phyloP scores from a whole-genome alignment of 23 tunicate genomes.

The Aplidium turbinatum region DNA sequence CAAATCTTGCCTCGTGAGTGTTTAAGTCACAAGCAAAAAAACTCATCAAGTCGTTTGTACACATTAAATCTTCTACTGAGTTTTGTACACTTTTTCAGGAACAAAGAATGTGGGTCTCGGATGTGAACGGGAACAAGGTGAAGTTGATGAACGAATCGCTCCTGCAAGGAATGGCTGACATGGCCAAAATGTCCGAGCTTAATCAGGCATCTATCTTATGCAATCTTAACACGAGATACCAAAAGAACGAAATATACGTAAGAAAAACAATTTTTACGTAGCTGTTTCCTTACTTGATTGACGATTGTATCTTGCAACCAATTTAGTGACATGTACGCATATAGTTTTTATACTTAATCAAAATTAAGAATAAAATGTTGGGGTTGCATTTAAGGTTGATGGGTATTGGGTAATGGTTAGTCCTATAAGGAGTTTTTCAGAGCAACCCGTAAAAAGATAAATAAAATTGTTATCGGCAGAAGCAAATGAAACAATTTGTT shows the following conservation, averaged over 20 bases:
- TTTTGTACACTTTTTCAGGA: slow-evolving; percentile 38
- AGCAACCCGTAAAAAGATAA: too few relatives aligned
- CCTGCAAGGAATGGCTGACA: slow-evolving; percentile 74
- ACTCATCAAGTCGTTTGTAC: too few relatives aligned
- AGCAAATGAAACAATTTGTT: too few relatives aligned
- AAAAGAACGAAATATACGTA: slow-evolving; percentile 71
- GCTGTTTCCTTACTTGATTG: not conserved
- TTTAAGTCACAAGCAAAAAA: too few relatives aligned
- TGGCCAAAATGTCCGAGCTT: slow-evolving; percentile 90
- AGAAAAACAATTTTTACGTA: not conserved
- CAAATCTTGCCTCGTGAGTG: too few relatives aligned
- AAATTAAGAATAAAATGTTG: too few relatives aligned
- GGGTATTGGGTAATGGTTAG: too few relatives aligned
- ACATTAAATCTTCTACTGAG: not conserved
- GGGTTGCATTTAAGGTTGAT: too few relatives aligned
- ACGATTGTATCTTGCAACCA: not conserved
- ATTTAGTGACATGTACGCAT: too few relatives aligned
- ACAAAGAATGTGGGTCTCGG: slow-evolving; percentile 77
- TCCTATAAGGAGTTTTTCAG: too few relatives aligned
- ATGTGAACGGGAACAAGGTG: slow-evolving; percentile 37
- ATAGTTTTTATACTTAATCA: too few relatives aligned
- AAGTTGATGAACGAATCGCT: slow-evolving; percentile 58
- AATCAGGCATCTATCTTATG: slow-evolving; percentile 85
- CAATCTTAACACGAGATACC: slow-evolving; percentile 84
- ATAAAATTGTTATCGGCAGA: too few relatives aligned